phyloP scores from a whole-genome alignment of 2,797 vertebrate genomes.

The Gadopsis marmoratus region DNA sequence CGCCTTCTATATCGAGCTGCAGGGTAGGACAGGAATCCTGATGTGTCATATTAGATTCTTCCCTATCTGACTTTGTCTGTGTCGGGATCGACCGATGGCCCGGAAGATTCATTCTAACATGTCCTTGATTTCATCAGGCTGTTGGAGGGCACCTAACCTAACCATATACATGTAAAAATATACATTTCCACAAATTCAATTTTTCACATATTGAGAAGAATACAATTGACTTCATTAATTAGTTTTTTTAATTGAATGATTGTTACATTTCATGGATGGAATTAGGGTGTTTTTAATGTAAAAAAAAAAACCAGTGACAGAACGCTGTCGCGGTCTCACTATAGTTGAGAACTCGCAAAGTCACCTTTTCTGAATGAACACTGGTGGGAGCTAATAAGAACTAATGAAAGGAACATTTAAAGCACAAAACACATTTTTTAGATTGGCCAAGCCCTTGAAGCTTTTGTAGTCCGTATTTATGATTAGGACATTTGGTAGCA shows the following conservation, averaged over 20 bases:
- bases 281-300: neutral
- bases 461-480: neutral
- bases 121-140: neutral
- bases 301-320: too few relatives aligned
- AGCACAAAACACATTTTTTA: too few relatives aligned
- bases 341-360: neutral
- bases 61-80: conserved; percentile 3
- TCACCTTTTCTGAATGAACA: neutral
- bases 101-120: neutral
- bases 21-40: conserved; percentile 35
- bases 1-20: conserved; percentile 8
- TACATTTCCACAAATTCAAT: neutral
- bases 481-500: neutral
- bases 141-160: neutral
- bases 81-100: neutral
- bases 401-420: neutral
- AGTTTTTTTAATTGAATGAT: neutral
- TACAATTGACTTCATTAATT: neutral
- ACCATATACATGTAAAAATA: neutral
- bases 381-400: neutral
- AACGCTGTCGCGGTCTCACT: neutral
- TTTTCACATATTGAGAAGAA: neutral
- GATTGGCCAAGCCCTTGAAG: neutral
- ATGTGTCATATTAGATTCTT: conserved; percentile 20
- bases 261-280: neutral